Evolutionary conservation across 2,888 invertebrate genomes (phyloP), one percentile per base, ranked within the genome.

Genomic region (Lithophane ornitopus): DNA sequence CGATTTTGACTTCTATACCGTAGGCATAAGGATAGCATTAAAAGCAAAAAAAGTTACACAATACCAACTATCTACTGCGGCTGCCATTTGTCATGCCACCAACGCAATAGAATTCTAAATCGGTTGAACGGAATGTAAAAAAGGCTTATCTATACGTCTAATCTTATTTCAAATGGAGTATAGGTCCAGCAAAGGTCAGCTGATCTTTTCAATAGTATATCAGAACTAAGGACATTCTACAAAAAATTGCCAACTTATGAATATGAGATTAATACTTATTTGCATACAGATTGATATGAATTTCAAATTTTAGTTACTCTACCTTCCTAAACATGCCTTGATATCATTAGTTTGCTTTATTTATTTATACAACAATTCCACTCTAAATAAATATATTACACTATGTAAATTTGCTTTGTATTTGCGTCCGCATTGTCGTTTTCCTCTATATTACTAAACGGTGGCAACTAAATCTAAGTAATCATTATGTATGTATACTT

Each of bases 341-440:
- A 66, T 74, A 80, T 49, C 14, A 66, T 44, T 14, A 58, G 28
- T 63, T 67, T 67, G 46, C 56, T 56, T 56, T 34, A 4, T 34
- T 39, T 26, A 49, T 16, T 1, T 46, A 54, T 4, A 62, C 12
- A 56, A 73, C 9, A 52, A 68, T 78, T 69, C 63, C 12, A 68
- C 26, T 54, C 16, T 41, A 49, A 26, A 62, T 46, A 59, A 59
- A 69, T 83, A 34, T 63, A 70, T 52, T 71, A 52, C 46, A 46
- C n/a, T 70, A 70, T 72, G 65, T 70, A 83, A 78, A 83, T 76
- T 80, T 54, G 46, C n/a, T 62, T 68, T 56, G 58, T 78, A 65
- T 59, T 69, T 82, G 46, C 14, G 54, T 49, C 52, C 16, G 28
- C 39, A 62, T 68, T 74, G 62, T 67, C 22, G 28, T 70, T 81